Base-by-base conservation (phyloP, 2,888 invertebrate species). In the Masnerella sp. region DNA sequence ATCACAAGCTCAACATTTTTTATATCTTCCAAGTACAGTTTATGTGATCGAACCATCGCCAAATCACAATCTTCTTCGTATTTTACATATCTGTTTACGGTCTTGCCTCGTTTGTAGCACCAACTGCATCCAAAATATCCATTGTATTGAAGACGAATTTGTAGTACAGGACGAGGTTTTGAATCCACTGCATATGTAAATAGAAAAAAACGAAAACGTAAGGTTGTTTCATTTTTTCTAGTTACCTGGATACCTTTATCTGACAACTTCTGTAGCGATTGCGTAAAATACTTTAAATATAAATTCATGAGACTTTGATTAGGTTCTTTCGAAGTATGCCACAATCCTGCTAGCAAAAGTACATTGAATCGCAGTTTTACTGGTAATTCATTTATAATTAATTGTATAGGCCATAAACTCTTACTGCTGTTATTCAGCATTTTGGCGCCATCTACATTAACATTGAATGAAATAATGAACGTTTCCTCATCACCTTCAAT, bases 381-480 rank as follows among this genome's bases (percentile, higher is more conserved):
- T 11, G 62, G 62, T 8, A 62, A 17, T 28, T 62, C 51, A 51
- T 62, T 62, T 4, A 62, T 30, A 11, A 42, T 40, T 11, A 51
- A 14, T 22, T 54, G 54, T 15, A 54, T 14, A 2, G 54, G 22
- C 38, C 38, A 54, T 4, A 54, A 14, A 25, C 54, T 54, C 14
- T 40, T 38, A 2, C 4, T 11, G n/a, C 40, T 40, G 12, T 38
- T 54, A 5, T 54, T 25, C 0, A 7, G 1, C 28, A 40, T 38
- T 40, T 20, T 12, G 7, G 54, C 25, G 8, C 54, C 54, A 25
- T 54, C 54, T 8, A n/a, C n/a, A 12, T 54, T 54, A 2, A 20
- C 14, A 25, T 54, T 54, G 9, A 40, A 15, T 2, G 54, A 22
- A 15, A 54, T 1, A 14, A 54, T 7, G 9, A 8, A 15, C 12